Evolutionary conservation across 2,113 vertebrate species (phyloP).

Genomic region (Heterochromis multidens): DNA sequence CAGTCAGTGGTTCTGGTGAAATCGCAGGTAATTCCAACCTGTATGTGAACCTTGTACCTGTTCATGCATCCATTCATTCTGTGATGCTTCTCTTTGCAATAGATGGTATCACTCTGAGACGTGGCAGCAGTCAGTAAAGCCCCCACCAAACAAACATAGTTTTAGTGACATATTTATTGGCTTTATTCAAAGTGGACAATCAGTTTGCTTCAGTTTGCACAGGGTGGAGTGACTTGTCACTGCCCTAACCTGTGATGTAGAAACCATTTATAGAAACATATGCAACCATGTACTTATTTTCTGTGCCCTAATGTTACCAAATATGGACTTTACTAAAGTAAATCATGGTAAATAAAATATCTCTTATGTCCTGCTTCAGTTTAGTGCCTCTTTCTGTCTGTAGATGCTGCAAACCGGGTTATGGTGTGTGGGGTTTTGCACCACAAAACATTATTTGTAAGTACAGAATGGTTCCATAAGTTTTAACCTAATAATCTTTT

Average conservation of each 20-base stretch:
- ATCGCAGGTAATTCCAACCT: background rate
- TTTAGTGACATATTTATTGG: conserved; percentile 49
- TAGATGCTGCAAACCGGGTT: background rate
- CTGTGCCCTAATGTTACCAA: background rate
- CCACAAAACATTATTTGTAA: background rate
- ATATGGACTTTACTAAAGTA: background rate
- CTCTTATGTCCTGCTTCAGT: background rate
- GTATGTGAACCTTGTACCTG: background rate
- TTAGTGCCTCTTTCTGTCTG: background rate
- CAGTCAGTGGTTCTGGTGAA: background rate
- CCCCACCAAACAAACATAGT: background rate
- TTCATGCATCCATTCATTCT: background rate
- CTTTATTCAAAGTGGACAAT: conserved; percentile 43
- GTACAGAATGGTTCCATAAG: background rate
- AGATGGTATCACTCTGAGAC: conserved; percentile 23
- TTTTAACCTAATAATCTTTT: background rate
- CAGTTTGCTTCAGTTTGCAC: background rate
- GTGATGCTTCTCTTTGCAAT: background rate
- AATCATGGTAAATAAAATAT: background rate
- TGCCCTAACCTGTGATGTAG: background rate
- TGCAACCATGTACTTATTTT: conserved; percentile 20
- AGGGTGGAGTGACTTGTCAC: conserved; percentile 2
- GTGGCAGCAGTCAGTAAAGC: background rate
- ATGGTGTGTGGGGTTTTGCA: conserved; percentile 22
- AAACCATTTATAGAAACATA: conserved; percentile 24